Base-by-base conservation (phyloP, 2,797 vertebrate genomes). In the Sardinella longiceps region DNA sequence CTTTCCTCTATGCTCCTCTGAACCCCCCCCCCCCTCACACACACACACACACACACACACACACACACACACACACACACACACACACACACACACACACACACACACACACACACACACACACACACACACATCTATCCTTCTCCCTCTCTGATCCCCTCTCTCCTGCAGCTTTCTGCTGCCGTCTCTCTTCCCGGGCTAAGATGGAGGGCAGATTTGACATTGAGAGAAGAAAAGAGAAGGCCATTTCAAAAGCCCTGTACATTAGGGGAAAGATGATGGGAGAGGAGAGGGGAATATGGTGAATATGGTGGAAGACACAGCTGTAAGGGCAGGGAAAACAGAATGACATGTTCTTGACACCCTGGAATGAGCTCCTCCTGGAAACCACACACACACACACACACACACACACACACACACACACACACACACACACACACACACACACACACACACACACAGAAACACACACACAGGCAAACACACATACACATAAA, bases 401-500 rank as follows among this genome's bases (percentile, higher is more conserved):
- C 48, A 53, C 66, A 77, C 60, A 56, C 25, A 81, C 45, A 28
- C 25, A 77, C 66, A n/a, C 66, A 48, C n/a, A 50, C 5, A 48
- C 80, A 28, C 7, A 50, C 81, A 39, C 18, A 39, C 30, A n/a
- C 5, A 5, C 45, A n/a, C 28, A 15, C 39, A 48, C 53, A 70
- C 45, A 66, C 39, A 25, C 56, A 53, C 56, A 39, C 56, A 60
- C 66, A 81, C 63, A 46, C 63, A 37, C n/a, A 51, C 80, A 25
- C 25, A 3, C 50, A 51, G 25, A 45, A 7, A n/a, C 46, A n/a
- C 50, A 51, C 2, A 30, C 25, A 30, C 4, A 51, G 11, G 3
- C 80, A 74, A 70, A 39, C 80, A 81, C 53, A 48, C 28, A 85
- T 63, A 48, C 56, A 15, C 66, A 66, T 0, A 25, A 45, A 85